A percentile compares a stretch with the other conserved stretches of the same genome.
phyloP scores from a whole-genome alignment of 2,113 vertebrate genomes.

The Cochlearius cochlearius region DNA sequence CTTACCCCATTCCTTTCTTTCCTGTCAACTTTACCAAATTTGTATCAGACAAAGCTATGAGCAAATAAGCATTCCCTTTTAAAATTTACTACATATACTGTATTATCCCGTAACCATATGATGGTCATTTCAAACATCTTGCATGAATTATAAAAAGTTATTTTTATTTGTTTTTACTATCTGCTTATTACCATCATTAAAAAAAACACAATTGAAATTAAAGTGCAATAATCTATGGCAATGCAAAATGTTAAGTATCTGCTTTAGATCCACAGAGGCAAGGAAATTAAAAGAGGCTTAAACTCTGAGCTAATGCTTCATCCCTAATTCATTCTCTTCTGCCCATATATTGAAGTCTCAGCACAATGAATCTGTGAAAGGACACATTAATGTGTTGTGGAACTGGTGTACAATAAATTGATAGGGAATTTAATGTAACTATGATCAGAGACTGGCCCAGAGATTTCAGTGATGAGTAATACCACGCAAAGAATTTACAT shows the following conservation, averaged over 20 bases:
- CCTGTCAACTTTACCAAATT: neutral
- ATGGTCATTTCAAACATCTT: neutral
- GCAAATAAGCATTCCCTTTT: neutral
- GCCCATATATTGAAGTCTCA: neutral
- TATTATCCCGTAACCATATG: neutral
- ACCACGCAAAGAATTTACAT: neutral
- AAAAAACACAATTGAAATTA: neutral
- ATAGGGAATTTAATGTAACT: neutral
- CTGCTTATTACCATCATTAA: neutral
- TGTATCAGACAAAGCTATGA: neutral
- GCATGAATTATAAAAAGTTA: neutral
- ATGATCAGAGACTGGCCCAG: neutral
- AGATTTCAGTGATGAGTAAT: neutral
- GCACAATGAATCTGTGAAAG: constrained; percentile 22
- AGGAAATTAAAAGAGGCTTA: constrained; percentile 48
- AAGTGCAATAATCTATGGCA: neutral
- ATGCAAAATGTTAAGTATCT: neutral
- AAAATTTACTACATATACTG: neutral
- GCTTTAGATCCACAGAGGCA: neutral
- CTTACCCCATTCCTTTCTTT: neutral
- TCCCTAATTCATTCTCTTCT: neutral
- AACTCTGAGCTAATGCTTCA: constrained; percentile 27
- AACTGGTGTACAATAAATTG: neutral
- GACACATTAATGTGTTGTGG: neutral
- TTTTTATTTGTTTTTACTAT: neutral